Evolutionary conservation across 2,113 vertebrate species (phyloP), one percentile per base, ranked within the genome.

Genomic region (Syrrhaptes paradoxus): DNA sequence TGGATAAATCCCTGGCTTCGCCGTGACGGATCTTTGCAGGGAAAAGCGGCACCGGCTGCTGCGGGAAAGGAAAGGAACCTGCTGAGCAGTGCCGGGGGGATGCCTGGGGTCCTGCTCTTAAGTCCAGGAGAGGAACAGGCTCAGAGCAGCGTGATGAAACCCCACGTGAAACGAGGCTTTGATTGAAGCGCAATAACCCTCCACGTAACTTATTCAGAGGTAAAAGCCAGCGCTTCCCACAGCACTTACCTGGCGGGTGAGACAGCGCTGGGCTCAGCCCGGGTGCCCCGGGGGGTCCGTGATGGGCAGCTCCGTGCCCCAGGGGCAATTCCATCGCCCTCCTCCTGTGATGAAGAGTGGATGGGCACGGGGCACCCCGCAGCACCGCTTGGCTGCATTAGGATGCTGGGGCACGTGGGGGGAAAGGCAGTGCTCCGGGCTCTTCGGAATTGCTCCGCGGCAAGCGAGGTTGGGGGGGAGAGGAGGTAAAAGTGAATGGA

Each of bases 181-280:
- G 86, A 89, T 36, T 84, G 85, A 89, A 78, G 93, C 3, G 6
- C 66, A 65, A 13, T 21, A 68, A 79, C 62, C 32, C 51, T 66
- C 59, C 31, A 55, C 4, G 2, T 9, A 52, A 65, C 16, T 74
- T n/a, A 9, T 17, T 24, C 59, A 34, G 38, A 91, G 91, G 76
- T 24, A 63, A 59, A 94, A 84, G 41, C 41, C 34, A 8, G 34
- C 0, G 6, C 51, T 65, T 75, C 55, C 57, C 49, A 22, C 73
- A 34, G 84, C 5, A 7, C 76, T 92, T 74, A 91, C 89, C 84
- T 87, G 85, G 96, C 17, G 7, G 85, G 85, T 46, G 92, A 84
- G 71, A 81, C n/a, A 13, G 80, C 43, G 68, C 2, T 9, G 51
- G 90, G 75, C 71, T 90, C 91, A 67, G 76, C 51, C 55, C 24